Evolutionary conservation across 1,140 invertebrate genomes (phyloP).

Genomic region (Polypedilum pembai): DNA sequence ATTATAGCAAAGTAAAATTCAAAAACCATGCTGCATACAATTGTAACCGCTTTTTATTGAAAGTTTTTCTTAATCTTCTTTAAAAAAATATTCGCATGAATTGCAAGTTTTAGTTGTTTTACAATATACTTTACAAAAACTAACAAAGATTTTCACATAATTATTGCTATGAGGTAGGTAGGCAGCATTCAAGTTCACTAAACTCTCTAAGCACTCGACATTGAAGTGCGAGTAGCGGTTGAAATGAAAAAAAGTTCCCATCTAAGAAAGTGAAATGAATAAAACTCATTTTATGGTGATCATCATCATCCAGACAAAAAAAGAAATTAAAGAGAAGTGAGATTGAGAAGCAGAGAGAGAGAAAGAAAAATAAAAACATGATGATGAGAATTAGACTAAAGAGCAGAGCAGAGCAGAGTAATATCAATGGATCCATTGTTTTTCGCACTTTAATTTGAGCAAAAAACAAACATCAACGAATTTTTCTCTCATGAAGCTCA

Average conservation of each 20-base stretch:
- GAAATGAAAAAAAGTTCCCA: neutral
- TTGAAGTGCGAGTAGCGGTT: neutral
- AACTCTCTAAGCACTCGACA: neutral
- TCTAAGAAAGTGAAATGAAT: constrained; percentile 7
- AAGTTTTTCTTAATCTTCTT: no score
- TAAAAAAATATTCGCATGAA: no score
- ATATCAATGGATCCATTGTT: neutral
- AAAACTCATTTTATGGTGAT: neutral
- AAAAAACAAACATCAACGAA: neutral
- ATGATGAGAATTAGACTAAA: neutral
- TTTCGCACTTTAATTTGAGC: neutral
- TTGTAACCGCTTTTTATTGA: no score
- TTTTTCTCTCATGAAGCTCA: neutral
- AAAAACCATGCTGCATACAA: no score
- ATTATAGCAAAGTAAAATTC: neutral
- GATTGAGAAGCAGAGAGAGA: no score
- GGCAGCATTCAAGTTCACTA: neutral
- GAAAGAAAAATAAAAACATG: neutral
- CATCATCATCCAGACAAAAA: neutral
- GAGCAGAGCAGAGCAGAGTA: neutral
- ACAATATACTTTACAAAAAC: no score
- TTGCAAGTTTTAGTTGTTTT: no score
- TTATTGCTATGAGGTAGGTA: no score
- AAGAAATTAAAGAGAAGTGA: neutral
- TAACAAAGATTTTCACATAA: no score